Base-by-base conservation (phyloP, 2,113 vertebrate species). In the Columbina picui region DNA sequence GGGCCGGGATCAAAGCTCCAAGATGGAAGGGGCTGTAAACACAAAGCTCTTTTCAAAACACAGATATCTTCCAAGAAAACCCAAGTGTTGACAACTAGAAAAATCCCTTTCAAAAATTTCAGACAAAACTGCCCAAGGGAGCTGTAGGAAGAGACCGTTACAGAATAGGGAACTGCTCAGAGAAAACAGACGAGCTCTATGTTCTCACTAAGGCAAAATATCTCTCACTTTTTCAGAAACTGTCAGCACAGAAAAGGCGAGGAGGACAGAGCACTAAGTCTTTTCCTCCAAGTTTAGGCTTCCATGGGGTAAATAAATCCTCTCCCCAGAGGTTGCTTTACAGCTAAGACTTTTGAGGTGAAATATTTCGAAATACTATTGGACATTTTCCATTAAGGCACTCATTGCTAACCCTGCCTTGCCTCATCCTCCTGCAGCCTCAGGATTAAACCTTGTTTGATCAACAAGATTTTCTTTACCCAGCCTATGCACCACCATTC, bases 81-180 rank as follows among this genome's bases (percentile, higher is more conserved):
- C 43, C 30, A 74, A 69, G 52, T 59, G 83, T 3, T 83, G 90
- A 94, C 91, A 95, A 77, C 60, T 45, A 55, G 86, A 84, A 91
- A 92, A 89, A 70, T 64, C 32, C 63, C 79, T 74, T 90, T 90
- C 68, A 91, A 85, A 74, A 55, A 64, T 79, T 86, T 92, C 86
- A 82, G 60, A 77, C 64, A 80, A 41, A 86, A 59, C 29, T 77
- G 69, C 94, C 78, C 70, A 81, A 91, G 85, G 80, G 86, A 92
- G 47, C 36, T 60, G 16, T 5, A 67, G 73, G 76, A 77, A 73
- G 59, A 90, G 61, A 64, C 26, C 69, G 63, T 70, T 45, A 84
- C n/a, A 75, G 71, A 88, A 38, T 4, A 77, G 73, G 55, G 49
- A 69, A 86, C 30, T 61, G 82, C 70, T 77, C 15, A 56, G 17